phyloP scores from a whole-genome alignment of 2,888 invertebrate species.

The Proisotoma minuta region DNA sequence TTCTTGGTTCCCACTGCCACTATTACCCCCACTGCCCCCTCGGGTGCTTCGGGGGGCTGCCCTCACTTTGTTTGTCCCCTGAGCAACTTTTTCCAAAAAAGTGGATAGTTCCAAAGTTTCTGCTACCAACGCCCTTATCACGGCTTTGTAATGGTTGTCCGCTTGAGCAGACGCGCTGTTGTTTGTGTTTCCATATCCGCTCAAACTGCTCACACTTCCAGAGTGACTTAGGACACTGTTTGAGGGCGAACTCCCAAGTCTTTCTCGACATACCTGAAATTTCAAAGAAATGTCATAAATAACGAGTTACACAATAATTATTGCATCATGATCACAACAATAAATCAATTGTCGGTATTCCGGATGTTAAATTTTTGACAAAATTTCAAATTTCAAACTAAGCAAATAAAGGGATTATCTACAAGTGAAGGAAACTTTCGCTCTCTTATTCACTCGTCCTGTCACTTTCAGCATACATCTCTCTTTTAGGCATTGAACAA shows the following conservation, averaged over 20 bases:
- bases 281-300: too few relatives aligned
- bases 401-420: too few relatives aligned
- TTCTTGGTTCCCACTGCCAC: constrained; percentile 53
- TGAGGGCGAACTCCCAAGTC: constrained; percentile 38
- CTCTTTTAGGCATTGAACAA: too few relatives aligned
- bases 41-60: constrained; percentile 49
- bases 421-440: too few relatives aligned
- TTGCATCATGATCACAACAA: too few relatives aligned
- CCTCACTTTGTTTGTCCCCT: constrained; percentile 55
- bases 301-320: too few relatives aligned
- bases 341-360: too few relatives aligned
- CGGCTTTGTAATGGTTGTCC: constrained; percentile 80
- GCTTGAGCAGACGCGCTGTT: constrained; percentile 54
- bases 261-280: constrained; percentile 39
- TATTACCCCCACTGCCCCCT: constrained; percentile 50
- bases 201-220: constrained; percentile 55
- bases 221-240: constrained; percentile 23
- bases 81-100: constrained; percentile 79
- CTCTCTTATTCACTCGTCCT: too few relatives aligned
- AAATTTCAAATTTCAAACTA: too few relatives aligned
- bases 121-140: constrained; percentile 83
- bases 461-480: too few relatives aligned
- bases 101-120: constrained; percentile 85
- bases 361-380: too few relatives aligned
- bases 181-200: constrained; percentile 52